Evolutionary conservation across 2,113 vertebrate species (phyloP), one percentile per base, ranked within the genome.

Genomic region (Acrocephalus kingi): DNA sequence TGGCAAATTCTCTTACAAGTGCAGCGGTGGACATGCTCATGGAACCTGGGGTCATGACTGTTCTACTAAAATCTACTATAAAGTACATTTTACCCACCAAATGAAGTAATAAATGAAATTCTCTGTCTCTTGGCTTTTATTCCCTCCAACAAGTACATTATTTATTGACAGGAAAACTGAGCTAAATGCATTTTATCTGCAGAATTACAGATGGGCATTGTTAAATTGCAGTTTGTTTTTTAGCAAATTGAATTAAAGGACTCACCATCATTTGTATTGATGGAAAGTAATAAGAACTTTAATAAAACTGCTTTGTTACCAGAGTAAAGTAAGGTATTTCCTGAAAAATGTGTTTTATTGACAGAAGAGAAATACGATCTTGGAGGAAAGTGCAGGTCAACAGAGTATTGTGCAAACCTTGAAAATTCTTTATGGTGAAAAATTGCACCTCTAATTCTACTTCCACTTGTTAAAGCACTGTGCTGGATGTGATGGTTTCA

Each of bases 281-380:
- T 51, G 72, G 49, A 75, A 87, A 77, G 61, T 63, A 79, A 30
- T 82, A 89, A 55, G 59, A 80, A 80, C 48, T 76, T 95, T 77
- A 92, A 96, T 91, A 91, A 93, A 96, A 90, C 69, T 67, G 67
- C 37, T 81, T 91, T 95, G 67, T 81, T 93, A 92, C 72, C 23
- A 86, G 81, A 46, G 31, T 49, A 46, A 87, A 92, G 71, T 84
- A 41, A 85, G 55, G 33, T 46, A 54, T 88, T 95, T 95, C 55
- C 73, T 93, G 83, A 92, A 92, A 94, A 95, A 86, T 59, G 31
- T 33, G 35, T 66, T 93, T 82, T 94, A 84, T 93, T 94, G 93
- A 93, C 84, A 86, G 61, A 80, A 77, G 56, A 80, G 59, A 93
- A 94, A 87, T 74, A 92, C 0, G 4, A 27, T 73, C 63, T 35